A percentile compares a stretch with the other conserved stretches of the same genome.
These are phyloP conservation scores for Pyrrhosoma nymphula DNA, from an alignment of 2,888 invertebrate genomes.

Conservation along the genomic window DNA sequence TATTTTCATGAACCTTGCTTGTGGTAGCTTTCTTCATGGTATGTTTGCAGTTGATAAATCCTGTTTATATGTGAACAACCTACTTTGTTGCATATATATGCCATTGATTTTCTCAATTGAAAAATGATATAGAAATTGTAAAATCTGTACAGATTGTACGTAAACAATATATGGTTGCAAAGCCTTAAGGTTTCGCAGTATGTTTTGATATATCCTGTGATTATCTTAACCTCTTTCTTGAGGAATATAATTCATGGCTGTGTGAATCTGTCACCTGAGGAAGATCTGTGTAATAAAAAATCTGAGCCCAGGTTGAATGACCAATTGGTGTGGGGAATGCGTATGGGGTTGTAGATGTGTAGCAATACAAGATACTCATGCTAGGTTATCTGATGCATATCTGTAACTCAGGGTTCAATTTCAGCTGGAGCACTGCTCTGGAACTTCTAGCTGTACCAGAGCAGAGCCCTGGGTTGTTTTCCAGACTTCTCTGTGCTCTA, in stretches of 20 bases:
- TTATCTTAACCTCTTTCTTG: neutral
- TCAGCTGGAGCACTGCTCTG: no score
- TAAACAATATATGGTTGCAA: constrained; percentile 66
- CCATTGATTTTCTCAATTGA: constrained; percentile 46
- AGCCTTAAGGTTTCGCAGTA: constrained; percentile 45
- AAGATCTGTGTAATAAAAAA: neutral
- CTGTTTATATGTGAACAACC: constrained; percentile 51
- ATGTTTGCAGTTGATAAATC: constrained; percentile 36
- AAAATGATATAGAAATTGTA: constrained; percentile 60
- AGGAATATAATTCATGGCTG: neutral
- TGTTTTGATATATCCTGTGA: constrained; percentile 50
- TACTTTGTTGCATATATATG: constrained; percentile 54
- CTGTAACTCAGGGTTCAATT: no score
- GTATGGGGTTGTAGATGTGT: neutral
- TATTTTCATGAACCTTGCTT: constrained; percentile 54
- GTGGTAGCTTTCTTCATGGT: constrained; percentile 57
- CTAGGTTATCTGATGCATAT: no score
- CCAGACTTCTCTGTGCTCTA: no score
- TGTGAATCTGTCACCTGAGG: neutral
- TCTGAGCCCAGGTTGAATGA: neutral
- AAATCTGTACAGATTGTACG: constrained; percentile 66
- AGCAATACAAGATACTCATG: no score
- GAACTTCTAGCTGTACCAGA: no score
- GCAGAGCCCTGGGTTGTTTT: no score
- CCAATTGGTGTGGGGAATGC: neutral